Evolutionary conservation across 2,113 vertebrate genomes (phyloP).

Genomic region (Rhinopomastus cyanomelas): DNA sequence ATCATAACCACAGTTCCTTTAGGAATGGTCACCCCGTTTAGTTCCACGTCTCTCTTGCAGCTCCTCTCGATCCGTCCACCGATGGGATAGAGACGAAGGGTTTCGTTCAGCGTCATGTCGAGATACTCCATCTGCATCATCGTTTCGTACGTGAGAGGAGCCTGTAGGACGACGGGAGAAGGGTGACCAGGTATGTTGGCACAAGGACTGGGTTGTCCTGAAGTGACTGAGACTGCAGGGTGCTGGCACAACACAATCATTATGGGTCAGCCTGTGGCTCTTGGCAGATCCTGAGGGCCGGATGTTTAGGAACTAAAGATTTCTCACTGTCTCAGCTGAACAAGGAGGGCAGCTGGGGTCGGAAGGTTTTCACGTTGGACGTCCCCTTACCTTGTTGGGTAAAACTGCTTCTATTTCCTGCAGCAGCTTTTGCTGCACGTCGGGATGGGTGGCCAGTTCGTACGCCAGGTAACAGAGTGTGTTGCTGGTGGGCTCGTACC

Average conservation of each 20-base stretch:
- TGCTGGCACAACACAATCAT: neutral
- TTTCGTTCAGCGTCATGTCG: slow-evolving; percentile 79
- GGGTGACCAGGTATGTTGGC: neutral
- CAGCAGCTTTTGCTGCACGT: slow-evolving; percentile 75
- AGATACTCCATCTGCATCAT: slow-evolving; percentile 84
- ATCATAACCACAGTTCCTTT: slow-evolving; percentile 71
- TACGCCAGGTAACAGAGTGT: slow-evolving; percentile 66
- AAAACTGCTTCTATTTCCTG: slow-evolving; percentile 78
- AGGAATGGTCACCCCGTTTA: slow-evolving; percentile 82
- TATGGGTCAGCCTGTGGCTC: neutral
- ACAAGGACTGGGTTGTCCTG: neutral
- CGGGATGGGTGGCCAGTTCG: slow-evolving; percentile 74
- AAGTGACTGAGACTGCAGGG: neutral
- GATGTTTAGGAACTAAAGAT: neutral
- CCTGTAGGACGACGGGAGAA: neutral
- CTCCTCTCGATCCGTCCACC: slow-evolving; percentile 75
- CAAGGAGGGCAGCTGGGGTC: neutral
- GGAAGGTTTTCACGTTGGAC: neutral
- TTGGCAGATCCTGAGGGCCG: neutral
- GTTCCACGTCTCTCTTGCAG: slow-evolving; percentile 78
- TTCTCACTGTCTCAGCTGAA: neutral
- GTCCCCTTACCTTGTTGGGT: slow-evolving; percentile 74
- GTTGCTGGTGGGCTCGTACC: slow-evolving; percentile 82
- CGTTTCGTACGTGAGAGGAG: slow-evolving; percentile 68
- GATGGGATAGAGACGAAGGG: slow-evolving; percentile 75